Conservation (phyloP, 1,140 invertebrate species). For the Hydropsyche tenuis region DNA sequence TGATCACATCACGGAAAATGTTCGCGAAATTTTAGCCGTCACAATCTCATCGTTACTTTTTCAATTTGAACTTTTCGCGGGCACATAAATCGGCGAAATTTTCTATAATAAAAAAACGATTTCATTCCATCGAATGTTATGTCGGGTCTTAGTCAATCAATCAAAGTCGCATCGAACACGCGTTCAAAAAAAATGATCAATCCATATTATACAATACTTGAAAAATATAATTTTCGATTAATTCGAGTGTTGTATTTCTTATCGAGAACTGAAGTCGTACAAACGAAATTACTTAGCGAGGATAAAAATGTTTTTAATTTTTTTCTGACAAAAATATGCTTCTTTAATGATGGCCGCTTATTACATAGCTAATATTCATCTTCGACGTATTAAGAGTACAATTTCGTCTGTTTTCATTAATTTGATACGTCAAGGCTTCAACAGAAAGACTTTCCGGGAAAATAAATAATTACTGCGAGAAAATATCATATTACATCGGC, state of each 20-base stretch:
- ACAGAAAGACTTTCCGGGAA: not conserved
- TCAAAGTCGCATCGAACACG: constrained; percentile 14
- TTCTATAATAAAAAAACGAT: not conserved
- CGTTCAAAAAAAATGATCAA: constrained; percentile 9
- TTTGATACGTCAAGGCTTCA: constrained; percentile 6
- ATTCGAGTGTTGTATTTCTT: too few relatives aligned
- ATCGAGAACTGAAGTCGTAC: too few relatives aligned
- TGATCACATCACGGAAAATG: not conserved
- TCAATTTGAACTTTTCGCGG: constrained; percentile 11
- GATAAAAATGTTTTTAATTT: not conserved
- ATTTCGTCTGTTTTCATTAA: not conserved
- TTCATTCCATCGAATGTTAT: constrained; percentile 2
- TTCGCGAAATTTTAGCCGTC: constrained; percentile 3
- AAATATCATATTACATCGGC: not conserved
- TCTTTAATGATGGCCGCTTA: too few relatives aligned
- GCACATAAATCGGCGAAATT: not conserved
- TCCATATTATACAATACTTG: too few relatives aligned
- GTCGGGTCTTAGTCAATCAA: constrained; percentile 10
- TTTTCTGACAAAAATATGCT: too few relatives aligned
- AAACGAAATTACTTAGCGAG: not conserved
- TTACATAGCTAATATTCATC: too few relatives aligned
- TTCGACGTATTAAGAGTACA: too few relatives aligned
- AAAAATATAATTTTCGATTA: too few relatives aligned
- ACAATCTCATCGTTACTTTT: constrained; percentile 19
- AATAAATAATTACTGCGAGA: not conserved